Percentiles rank a stretch among this genome's conserved stretches.
These are phyloP conservation scores for Fistularia tabacaria DNA, from an alignment of 2,797 vertebrate species.

Conservation along the genomic window DNA sequence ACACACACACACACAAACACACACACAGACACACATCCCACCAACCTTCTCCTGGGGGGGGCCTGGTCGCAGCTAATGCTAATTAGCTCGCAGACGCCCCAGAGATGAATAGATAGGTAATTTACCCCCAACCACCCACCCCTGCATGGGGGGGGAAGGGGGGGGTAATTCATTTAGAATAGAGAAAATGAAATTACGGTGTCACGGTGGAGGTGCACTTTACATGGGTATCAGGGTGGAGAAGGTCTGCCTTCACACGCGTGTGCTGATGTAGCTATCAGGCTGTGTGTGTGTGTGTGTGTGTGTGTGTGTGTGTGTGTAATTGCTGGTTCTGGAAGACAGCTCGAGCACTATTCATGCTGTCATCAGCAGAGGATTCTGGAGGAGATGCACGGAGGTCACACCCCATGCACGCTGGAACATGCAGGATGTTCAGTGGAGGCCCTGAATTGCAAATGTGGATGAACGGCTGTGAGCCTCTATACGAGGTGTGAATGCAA, in stretches of 20 bases:
- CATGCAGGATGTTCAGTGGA: too few relatives aligned
- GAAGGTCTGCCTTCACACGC: constrained; percentile 5
- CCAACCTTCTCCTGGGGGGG: constrained; percentile 37
- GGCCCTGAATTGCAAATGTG: too few relatives aligned
- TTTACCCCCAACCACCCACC: too few relatives aligned
- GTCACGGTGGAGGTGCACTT: constrained; percentile 24
- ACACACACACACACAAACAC: constrained; percentile 1
- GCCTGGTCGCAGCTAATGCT: constrained; percentile 57
- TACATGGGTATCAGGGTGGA: constrained; percentile 28
- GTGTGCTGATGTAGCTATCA: constrained; percentile 10
- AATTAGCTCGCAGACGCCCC: constrained; percentile 52
- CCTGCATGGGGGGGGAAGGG: constrained; percentile 8
- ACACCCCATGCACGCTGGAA: too few relatives aligned
- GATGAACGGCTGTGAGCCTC: too few relatives aligned
- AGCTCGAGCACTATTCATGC: background rate
- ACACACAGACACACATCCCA: constrained; percentile 24
- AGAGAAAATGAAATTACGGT: constrained; percentile 62
- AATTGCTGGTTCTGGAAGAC: constrained; percentile 6
- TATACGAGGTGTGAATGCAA: too few relatives aligned
- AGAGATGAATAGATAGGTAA: constrained; percentile 56
- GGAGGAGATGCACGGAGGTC: background rate
- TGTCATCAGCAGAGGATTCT: background rate
- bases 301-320: background rate
- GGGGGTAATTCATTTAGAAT: constrained; percentile 61
- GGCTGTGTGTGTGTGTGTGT: background rate